These are phyloP conservation scores for Crotalus horridus DNA, from an alignment of 2,113 vertebrate genomes.

Conservation along the genomic window DNA sequence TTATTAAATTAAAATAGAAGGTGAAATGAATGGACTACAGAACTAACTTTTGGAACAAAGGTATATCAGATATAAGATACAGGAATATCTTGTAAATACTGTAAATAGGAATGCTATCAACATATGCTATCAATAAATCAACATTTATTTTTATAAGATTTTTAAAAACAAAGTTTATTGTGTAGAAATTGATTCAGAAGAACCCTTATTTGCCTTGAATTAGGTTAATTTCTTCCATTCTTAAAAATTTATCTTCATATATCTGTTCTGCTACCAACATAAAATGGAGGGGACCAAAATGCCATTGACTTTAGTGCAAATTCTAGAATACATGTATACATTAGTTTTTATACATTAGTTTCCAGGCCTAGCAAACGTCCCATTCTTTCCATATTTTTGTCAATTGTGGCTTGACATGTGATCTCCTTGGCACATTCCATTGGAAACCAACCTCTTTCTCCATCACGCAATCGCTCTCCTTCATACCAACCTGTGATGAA, in stretches of 20 bases:
- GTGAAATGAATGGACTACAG: fast-evolving
- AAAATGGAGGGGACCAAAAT: not conserved
- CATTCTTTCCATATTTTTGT: constrained; percentile 96
- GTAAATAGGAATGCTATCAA: not conserved
- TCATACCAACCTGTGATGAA: constrained; percentile 87
- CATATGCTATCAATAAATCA: fast-evolving
- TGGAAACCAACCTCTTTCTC: constrained; percentile 91
- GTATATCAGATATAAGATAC: not conserved
- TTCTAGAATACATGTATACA: not conserved
- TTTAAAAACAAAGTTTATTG: not conserved
- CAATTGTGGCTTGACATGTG: constrained; percentile 86
- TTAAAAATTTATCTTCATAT: fast-evolving
- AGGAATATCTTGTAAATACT: not conserved
- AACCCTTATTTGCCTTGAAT: not conserved
- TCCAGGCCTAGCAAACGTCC: constrained; percentile 91
- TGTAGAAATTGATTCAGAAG: not conserved
- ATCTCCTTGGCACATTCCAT: constrained; percentile 86
- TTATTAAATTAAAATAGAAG: not conserved
- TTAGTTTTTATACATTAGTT: constrained; percentile 82
- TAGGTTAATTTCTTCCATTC: not conserved
- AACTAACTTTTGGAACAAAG: not conserved
- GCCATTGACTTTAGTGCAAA: constrained; percentile 43
- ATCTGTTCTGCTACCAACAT: fast-evolving
- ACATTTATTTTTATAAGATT: not conserved
- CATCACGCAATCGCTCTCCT: constrained; percentile 88